Evolutionary conservation across 2,888 invertebrate genomes (phyloP), one percentile per base, ranked within the genome.

Genomic region (Agrotis puta): DNA sequence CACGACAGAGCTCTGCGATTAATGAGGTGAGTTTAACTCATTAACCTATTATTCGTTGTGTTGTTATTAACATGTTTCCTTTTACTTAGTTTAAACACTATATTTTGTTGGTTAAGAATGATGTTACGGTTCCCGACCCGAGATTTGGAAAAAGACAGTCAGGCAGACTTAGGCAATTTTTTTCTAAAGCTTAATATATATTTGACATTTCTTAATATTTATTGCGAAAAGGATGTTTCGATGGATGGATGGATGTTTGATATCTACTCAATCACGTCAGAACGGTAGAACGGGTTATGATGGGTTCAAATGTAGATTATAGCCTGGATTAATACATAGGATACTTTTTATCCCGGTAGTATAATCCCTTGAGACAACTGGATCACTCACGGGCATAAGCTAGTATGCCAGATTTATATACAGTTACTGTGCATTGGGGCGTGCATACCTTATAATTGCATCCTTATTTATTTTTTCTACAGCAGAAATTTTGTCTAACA

Each of bases 1-100:
- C 96, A 0, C 94, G 97, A 80, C 97, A 97, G 88, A 95, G 95
- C 77, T 95, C 95, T 18, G 96, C 96, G 24, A 97, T 97, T 48
- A 96, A 97, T 75, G 97, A 97, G 95, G 97, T 97, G 92, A 85
- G 68, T 63, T 51, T 56, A 61, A 24, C 24, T 56, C 14, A 0
- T 27, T 20, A 9, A 62, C 9, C n/a, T 16, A 5, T 58, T 50
- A 13, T 70, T 48, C 5, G 51, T 24, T 24, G n/a, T 7, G 13
- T 57, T 24, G 9, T 43, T 22, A 27, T 33, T 33, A 33, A 33
- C 51, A 45, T 50, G 9, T 27, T 45, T 16, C 4, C n/a, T 51
- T 72, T 33, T 20, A 39, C 1, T 54, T 43, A 16, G 14, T 33
- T 22, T 1, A 7, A 27, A 27, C 72, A 48, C 13, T 1, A 4